These are phyloP conservation scores for Montipora foliosa DNA, from an alignment of 64 coral and sea anemone genomes.

Conservation along the genomic window DNA sequence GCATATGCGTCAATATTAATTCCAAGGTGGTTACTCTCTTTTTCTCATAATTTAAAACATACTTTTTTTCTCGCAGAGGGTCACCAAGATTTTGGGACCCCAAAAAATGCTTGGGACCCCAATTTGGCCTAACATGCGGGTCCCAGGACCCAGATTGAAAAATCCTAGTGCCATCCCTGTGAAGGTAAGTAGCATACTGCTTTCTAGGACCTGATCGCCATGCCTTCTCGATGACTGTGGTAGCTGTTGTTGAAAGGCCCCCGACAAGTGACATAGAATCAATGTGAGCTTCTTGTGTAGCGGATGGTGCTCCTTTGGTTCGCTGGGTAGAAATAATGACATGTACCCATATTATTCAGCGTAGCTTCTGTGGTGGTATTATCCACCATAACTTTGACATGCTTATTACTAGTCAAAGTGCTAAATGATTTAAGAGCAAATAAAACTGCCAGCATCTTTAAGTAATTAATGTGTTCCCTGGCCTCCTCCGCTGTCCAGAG, in stretches of 20 bases:
- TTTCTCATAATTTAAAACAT: no score
- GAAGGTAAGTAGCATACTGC: constrained; percentile 26
- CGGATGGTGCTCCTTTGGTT: no score
- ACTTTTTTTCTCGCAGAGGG: no score
- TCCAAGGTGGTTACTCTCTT: no score
- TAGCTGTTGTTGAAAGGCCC: constrained; percentile 54
- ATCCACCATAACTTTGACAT: constrained; percentile 70
- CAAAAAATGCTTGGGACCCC: no score
- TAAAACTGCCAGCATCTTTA: constrained; percentile 46
- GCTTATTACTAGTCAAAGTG: neutral
- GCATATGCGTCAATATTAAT: no score
- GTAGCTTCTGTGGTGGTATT: constrained; percentile 63
- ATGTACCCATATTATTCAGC: constrained; percentile 58
- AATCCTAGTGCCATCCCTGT: no score
- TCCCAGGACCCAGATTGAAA: no score
- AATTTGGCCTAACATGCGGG: no score
- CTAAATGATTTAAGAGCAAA: constrained; percentile 53
- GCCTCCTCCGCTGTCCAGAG: neutral
- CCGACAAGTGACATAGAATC: constrained; percentile 39
- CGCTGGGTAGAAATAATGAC: neutral
- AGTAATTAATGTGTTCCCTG: constrained; percentile 39
- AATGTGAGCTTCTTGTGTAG: no score
- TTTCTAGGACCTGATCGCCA: constrained; percentile 29
- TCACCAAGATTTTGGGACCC: no score
- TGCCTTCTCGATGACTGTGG: constrained; percentile 37